Percentiles rank a stretch among this genome's conserved stretches.
phyloP scores from a whole-genome alignment of 92 coral and sea anemone species.

The Muricea muricata region DNA sequence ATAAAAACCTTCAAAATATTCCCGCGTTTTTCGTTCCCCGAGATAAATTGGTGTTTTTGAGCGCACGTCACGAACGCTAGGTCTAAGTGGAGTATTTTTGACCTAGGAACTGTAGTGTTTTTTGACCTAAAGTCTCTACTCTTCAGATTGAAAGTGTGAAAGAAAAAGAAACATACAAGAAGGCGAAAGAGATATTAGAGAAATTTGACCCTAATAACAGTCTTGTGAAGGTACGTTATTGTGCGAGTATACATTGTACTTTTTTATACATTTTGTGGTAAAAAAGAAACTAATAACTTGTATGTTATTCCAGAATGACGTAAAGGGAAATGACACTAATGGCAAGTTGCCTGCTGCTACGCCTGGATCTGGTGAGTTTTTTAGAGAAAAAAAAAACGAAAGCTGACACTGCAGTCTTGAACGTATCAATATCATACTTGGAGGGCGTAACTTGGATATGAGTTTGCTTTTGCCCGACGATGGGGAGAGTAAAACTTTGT shows the following conservation, averaged over 20 bases:
- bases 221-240: slow-evolving; percentile 68
- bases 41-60: too few relatives aligned
- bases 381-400: slow-evolving; percentile 6
- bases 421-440: too few relatives aligned
- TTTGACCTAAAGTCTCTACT: neutral
- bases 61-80: too few relatives aligned
- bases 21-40: too few relatives aligned
- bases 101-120: too few relatives aligned
- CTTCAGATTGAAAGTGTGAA: slow-evolving; percentile 92
- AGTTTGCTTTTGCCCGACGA: too few relatives aligned
- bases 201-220: slow-evolving; percentile 92
- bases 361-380: slow-evolving; percentile 60
- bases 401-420: neutral
- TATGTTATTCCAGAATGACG: slow-evolving; percentile 2
- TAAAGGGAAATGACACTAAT: slow-evolving; percentile 1
- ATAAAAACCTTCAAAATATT: too few relatives aligned
- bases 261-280: neutral
- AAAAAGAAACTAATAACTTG: neutral
- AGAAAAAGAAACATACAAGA: slow-evolving; percentile 97
- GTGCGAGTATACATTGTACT: neutral
- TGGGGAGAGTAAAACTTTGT: too few relatives aligned
- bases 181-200: slow-evolving; percentile 93
- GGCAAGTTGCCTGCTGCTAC: slow-evolving; percentile 16
- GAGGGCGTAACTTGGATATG: too few relatives aligned
- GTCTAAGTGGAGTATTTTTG: too few relatives aligned